Percentiles rank a stretch among this genome's conserved stretches.
These are phyloP conservation scores for Hypena proboscidalis DNA, from an alignment of 2,888 invertebrate genomes.

Conservation along the genomic window DNA sequence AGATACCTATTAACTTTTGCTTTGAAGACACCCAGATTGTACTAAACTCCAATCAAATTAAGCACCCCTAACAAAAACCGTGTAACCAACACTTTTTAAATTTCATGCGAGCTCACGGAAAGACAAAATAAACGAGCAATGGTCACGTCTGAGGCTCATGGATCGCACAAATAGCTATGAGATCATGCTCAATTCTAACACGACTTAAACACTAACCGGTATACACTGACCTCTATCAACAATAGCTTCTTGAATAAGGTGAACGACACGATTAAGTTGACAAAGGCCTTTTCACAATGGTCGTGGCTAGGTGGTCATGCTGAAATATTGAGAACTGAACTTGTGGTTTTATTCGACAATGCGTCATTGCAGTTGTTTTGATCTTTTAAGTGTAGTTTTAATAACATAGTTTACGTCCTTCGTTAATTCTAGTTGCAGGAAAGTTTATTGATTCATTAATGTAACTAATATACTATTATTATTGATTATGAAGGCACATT, in stretches of 20 bases:
- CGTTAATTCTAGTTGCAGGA: neutral
- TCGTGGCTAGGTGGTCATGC: conserved; percentile 36
- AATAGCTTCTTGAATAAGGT: conserved; percentile 13
- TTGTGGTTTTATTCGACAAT: conserved; percentile 47
- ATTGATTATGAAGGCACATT: no score
- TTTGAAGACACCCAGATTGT: neutral
- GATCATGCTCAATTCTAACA: conserved; percentile 40
- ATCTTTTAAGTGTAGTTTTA: conserved; percentile 6
- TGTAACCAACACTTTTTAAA: conserved; percentile 8
- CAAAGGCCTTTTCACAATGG: conserved; percentile 38
- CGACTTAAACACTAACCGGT: conserved; percentile 27
- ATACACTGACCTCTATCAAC: conserved; percentile 13
- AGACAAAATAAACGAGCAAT: conserved; percentile 19
- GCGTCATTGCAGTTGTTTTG: conserved; percentile 46
- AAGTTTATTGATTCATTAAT: conserved; percentile 3
- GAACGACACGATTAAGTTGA: conserved; percentile 7
- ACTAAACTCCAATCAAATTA: neutral
- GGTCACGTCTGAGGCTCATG: conserved; percentile 28
- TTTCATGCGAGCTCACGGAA: conserved; percentile 8
- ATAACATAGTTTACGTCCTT: conserved; percentile 1
- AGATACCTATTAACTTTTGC: neutral
- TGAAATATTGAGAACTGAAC: conserved; percentile 48
- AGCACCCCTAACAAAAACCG: conserved; percentile 5
- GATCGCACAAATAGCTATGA: conserved; percentile 50
- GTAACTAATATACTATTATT: no score